phyloP scores from a whole-genome alignment of 2,113 vertebrate species.

The Petromus typicus region DNA sequence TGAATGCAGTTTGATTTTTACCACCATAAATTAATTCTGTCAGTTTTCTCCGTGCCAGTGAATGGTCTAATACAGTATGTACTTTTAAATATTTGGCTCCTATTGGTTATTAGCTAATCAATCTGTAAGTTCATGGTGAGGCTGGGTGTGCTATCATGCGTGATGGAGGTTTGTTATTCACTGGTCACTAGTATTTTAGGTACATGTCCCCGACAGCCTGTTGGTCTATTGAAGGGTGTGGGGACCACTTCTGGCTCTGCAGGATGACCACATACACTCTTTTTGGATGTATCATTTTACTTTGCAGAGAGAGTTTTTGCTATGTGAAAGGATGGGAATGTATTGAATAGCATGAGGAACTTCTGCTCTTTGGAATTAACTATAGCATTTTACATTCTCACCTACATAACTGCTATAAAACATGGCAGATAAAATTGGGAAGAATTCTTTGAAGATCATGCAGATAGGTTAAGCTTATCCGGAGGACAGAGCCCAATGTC shows the following conservation, averaged over 20 bases:
- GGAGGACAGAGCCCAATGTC: not conserved
- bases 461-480: not conserved
- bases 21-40: not conserved
- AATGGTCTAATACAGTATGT: not conserved
- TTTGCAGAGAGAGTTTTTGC: not conserved
- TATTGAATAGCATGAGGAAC: not conserved
- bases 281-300: not conserved
- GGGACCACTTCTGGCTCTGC: not conserved
- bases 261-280: not conserved
- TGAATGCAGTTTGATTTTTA: not conserved
- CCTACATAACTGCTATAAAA: not conserved
- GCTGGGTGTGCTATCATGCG: accelerated
- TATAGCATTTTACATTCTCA: not conserved
- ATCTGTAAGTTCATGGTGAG: not conserved
- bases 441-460: not conserved
- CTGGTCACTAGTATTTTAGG: not conserved
- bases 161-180: not conserved
- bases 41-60: not conserved
- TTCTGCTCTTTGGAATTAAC: not conserved
- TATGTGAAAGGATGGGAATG: not conserved
- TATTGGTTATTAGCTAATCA: not conserved
- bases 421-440: too few relatives aligned
- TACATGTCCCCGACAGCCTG: not conserved
- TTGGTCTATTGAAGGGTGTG: not conserved
- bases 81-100: not conserved